Conservation (phyloP, 35 echinoderm and acorn worm genomes). For the Anneissia japonica region DNA sequence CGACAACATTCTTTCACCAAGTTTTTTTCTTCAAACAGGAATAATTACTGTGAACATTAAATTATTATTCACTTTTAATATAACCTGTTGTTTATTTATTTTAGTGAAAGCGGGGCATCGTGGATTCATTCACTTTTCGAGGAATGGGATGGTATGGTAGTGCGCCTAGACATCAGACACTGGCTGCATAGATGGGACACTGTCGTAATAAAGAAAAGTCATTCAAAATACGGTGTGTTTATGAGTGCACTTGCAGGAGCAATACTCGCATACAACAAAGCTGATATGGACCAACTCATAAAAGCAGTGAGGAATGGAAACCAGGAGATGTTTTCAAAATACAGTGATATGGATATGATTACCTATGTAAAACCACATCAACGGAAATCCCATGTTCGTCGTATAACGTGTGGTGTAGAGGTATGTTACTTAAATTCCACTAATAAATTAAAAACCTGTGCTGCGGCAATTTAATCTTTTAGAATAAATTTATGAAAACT, state of each 20-base stretch:
- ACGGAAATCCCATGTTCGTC: slow-evolving; percentile 11
- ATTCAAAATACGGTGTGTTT: slow-evolving; percentile 34
- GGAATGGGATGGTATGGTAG: slow-evolving; percentile 57
- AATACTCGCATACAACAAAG: slow-evolving; percentile 32
- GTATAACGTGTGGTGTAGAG: slow-evolving; percentile 40
- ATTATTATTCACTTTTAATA: too few species aligned
- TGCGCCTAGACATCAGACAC: slow-evolving; percentile 42
- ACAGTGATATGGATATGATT: slow-evolving; percentile 35
- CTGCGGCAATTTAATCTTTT: background rate
- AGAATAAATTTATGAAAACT: background rate
- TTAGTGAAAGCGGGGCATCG: slow-evolving; percentile 43
- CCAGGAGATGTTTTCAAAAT: slow-evolving; percentile 4
- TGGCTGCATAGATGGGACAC: slow-evolving; percentile 55
- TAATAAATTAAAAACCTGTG: background rate
- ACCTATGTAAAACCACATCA: slow-evolving; percentile 36
- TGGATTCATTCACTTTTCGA: slow-evolving; percentile 36
- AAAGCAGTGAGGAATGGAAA: slow-evolving; percentile 11
- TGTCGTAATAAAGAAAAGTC: slow-evolving; percentile 40
- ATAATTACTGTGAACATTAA: too few species aligned
- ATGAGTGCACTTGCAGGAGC: slow-evolving; percentile 41
- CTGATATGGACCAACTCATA: slow-evolving; percentile 38
- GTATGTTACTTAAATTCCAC: slow-evolving; percentile 9
- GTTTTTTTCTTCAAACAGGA: too few species aligned
- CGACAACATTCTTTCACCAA: too few species aligned
- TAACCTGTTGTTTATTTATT: too few species aligned